Conservation (phyloP, 2,888 invertebrate species). For the Candidula unifasciata region DNA sequence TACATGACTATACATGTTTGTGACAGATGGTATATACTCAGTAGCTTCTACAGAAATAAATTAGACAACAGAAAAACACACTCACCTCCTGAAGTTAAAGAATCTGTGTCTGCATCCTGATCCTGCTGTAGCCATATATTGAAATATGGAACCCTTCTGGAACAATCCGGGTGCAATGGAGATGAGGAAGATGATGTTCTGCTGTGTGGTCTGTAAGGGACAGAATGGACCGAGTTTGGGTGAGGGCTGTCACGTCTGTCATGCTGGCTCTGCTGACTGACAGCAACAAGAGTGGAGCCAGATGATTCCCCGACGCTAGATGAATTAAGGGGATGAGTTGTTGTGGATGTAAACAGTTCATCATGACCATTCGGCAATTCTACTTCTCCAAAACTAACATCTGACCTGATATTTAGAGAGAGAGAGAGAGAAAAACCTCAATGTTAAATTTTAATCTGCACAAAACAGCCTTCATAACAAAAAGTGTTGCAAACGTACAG, state of each 20-base stretch:
- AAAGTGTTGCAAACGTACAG: no score
- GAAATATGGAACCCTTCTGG: constrained; percentile 38
- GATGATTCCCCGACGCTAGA: constrained; percentile 44
- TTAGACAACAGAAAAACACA: no score
- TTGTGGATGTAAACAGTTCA: constrained; percentile 28
- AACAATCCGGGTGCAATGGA: constrained; percentile 58
- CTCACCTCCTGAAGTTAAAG: constrained; percentile 52
- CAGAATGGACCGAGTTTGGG: constrained; percentile 32
- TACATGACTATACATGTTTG: no score
- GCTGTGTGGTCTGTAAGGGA: background rate
- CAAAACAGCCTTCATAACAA: no score
- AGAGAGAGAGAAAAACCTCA: background rate
- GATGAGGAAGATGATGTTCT: constrained; percentile 46
- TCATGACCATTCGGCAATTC: constrained; percentile 48
- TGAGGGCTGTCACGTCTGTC: constrained; percentile 45
- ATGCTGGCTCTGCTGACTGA: constrained; percentile 17
- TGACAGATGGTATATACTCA: no score
- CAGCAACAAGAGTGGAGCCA: constrained; percentile 40
- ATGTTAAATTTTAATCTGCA: no score
- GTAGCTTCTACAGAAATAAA: no score
- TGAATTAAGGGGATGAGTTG: constrained; percentile 1
- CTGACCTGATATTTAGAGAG: constrained; percentile 42
- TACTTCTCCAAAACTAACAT: constrained; percentile 57
- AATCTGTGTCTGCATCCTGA: constrained; percentile 52
- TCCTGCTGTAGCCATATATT: constrained; percentile 42